Evolutionary conservation across 1,140 invertebrate species (phyloP), one percentile per base, ranked within the genome.

Genomic region (Stratiolaelaps scimitus): DNA sequence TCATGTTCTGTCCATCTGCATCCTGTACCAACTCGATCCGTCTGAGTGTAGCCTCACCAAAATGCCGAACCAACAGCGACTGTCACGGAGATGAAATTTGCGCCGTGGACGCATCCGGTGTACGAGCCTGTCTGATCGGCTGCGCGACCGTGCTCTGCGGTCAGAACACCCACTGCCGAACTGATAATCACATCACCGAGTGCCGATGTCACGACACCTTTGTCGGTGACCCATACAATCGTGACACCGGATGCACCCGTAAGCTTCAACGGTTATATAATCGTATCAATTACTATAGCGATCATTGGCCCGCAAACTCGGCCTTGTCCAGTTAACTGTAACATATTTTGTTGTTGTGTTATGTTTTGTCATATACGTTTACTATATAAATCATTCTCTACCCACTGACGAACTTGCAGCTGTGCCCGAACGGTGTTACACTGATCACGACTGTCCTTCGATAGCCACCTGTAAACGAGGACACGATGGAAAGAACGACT

Each of bases 41-140:
- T 6, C 10, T 4, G 34, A 40, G 10, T 60, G 1, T 15, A 60
- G 53, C 53, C 34, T 60, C 53, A 1, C 53, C 53, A 5, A 60
- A 60, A 60, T 60, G 53, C 10, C 91, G 89, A 75, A 78, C 80
- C 40, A 85, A 82, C 65, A 82, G 88, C 26, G 83, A 83, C 1
- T 92, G 88, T 73, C 85, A 85, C 17, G 78, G 83, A 26, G 85
- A 90, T 75, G 88, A 92, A 79, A 75, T 83, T 15, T 92, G 89
- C 72, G 80, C 80, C 66, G 75, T 82, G 23, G 83, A 88, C 68
- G 64, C 78, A 2, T 77, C 77, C 17, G 81, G 81, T 7, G 81
- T 60, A 26, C 26, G 34, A 81, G 71, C 84, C 87, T 0, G 79
- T 82, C 53, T 60, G 1, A 60, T 60, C 23, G 53, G 53, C 17